phyloP scores from a whole-genome alignment of 2,888 invertebrate genomes.

The Xanthorhoe designata region DNA sequence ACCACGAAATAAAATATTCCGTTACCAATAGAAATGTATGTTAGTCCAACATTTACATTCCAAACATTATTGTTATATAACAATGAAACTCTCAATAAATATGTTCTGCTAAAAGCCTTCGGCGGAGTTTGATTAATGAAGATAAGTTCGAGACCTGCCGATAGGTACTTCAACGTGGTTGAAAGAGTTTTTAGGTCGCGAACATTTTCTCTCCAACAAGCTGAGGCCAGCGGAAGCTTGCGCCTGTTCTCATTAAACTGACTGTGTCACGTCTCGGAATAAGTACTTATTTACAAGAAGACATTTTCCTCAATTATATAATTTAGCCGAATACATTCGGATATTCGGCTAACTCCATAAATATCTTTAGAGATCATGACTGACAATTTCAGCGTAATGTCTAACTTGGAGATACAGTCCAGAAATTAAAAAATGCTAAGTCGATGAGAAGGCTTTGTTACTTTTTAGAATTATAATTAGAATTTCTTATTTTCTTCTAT shows the following conservation, averaged over 20 bases:
- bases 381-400: neutral
- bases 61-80: conserved; percentile 34
- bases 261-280: conserved; percentile 58
- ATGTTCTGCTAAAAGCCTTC: conserved; percentile 53
- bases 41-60: conserved; percentile 14
- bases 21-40: conserved; percentile 5
- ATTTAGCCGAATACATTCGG: neutral
- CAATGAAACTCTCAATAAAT: conserved; percentile 36
- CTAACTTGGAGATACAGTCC: neutral
- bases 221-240: conserved; percentile 54
- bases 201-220: conserved; percentile 63
- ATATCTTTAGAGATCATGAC: neutral
- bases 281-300: conserved; percentile 36
- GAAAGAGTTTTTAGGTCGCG: conserved; percentile 73
- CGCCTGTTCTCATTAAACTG: conserved; percentile 63
- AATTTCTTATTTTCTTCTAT: too few species aligned
- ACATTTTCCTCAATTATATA: conserved; percentile 1
- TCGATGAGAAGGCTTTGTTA: too few species aligned
- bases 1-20: conserved; percentile 3
- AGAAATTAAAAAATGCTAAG: too few species aligned
- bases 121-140: conserved; percentile 70
- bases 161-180: conserved; percentile 63
- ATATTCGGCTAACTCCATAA: neutral
- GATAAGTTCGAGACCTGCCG: conserved; percentile 68
- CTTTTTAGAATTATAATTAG: too few species aligned